phyloP scores from a whole-genome alignment of 2,797 vertebrate genomes.

The Anableps anableps region DNA sequence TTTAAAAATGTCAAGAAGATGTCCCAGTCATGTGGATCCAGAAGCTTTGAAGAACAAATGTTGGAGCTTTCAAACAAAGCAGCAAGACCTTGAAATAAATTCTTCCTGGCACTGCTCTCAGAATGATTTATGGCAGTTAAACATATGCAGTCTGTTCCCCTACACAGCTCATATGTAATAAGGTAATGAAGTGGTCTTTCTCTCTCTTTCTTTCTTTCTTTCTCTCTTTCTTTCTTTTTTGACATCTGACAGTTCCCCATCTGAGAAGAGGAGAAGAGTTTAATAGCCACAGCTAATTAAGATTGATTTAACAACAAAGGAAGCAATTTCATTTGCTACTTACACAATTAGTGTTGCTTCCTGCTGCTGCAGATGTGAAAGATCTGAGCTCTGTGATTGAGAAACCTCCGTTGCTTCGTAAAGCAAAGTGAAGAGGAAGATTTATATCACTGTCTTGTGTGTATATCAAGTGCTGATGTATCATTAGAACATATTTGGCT shows the following conservation, averaged over 20 bases:
- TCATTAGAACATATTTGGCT: neutral
- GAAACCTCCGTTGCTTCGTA: neutral
- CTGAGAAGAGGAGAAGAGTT: constrained; percentile 13
- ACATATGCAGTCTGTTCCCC: neutral
- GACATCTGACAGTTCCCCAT: constrained; percentile 12
- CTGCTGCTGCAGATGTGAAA: constrained; percentile 2
- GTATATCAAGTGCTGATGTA: neutral
- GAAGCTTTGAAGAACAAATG: constrained; percentile 20
- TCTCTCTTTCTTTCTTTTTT: too few species aligned
- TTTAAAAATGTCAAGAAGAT: neutral
- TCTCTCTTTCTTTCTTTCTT: too few species aligned
- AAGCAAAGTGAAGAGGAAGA: neutral
- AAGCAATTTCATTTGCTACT: neutral
- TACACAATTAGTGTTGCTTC: neutral
- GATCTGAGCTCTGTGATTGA: neutral
- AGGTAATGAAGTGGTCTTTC: constrained; percentile 5
- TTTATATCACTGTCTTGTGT: neutral
- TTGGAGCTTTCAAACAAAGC: constrained; percentile 26
- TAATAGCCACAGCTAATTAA: constrained; percentile 16
- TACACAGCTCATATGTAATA: constrained; percentile 11
- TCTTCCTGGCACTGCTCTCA: constrained; percentile 6
- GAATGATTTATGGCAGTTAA: constrained; percentile 27
- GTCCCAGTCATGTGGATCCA: constrained; percentile 7
- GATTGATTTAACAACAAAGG: constrained; percentile 19
- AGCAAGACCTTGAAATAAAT: constrained; percentile 39